Percentiles rank a stretch among this genome's conserved stretches.
Evolutionary conservation across 1,140 invertebrate genomes (phyloP).

Genomic region (Drosophila bifasciata): DNA sequence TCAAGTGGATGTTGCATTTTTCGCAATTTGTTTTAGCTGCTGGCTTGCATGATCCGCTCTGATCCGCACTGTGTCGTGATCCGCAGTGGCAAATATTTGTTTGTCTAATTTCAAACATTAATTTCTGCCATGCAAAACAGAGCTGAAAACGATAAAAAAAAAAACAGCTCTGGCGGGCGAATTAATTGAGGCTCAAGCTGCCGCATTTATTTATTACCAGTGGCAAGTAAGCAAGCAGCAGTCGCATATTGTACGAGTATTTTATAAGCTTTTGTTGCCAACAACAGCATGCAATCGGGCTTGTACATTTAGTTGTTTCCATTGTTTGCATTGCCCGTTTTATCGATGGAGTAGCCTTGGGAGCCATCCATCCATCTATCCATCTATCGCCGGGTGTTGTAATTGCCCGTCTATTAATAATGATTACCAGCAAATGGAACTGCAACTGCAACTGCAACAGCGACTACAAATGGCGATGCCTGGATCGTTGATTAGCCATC

Average conservation of each 20-base stretch:
- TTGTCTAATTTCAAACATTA: slow-evolving; percentile 70
- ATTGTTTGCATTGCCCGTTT: slow-evolving; percentile 27
- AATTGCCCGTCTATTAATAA: slow-evolving; percentile 77
- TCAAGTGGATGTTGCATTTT: slow-evolving; percentile 67
- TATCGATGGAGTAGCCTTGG: slow-evolving; percentile 49
- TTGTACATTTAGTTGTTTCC: slow-evolving; percentile 6
- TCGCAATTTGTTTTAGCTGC: slow-evolving; percentile 72
- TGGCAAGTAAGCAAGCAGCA: too few relatives aligned
- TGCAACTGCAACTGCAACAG: slow-evolving; percentile 40
- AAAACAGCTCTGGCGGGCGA: slow-evolving; percentile 32
- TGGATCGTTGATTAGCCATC: slow-evolving; percentile 61
- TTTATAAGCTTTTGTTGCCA: slow-evolving; percentile 70
- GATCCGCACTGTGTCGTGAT: slow-evolving; percentile 55
- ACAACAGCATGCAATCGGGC: slow-evolving; percentile 48
- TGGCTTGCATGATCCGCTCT: slow-evolving; percentile 69
- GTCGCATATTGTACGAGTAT: slow-evolving; percentile 51
- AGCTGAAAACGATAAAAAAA: too few relatives aligned
- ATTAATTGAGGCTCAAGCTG: slow-evolving; percentile 66
- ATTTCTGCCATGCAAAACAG: slow-evolving; percentile 68
- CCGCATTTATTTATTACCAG: slow-evolving; percentile 64
- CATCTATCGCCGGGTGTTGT: slow-evolving; percentile 57
- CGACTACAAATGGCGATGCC: slow-evolving; percentile 35
- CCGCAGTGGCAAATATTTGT: slow-evolving; percentile 77
- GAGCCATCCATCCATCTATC: slow-evolving; percentile 26
- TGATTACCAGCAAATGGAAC: slow-evolving; percentile 65